A percentile compares a stretch with the other conserved stretches of the same genome.
These are phyloP conservation scores for Corythucha ciliata DNA, from an alignment of 2,888 invertebrate species.

Conservation along the genomic window DNA sequence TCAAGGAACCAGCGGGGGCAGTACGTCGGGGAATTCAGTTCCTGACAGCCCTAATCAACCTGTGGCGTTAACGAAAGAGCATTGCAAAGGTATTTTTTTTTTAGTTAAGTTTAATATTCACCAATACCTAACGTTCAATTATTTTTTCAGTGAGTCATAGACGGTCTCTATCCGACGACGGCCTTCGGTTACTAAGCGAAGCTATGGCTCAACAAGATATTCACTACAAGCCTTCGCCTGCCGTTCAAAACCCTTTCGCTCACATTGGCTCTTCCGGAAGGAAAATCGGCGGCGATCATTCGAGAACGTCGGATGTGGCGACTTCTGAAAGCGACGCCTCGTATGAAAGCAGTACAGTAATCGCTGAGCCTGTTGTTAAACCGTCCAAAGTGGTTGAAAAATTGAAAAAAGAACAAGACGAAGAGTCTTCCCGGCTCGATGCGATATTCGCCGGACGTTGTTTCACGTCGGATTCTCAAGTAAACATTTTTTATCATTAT, in stretches of 20 bases:
- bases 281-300: conserved; percentile 20
- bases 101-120: background rate
- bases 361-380: conserved; percentile 34
- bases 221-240: conserved; percentile 54
- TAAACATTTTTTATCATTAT: background rate
- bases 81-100: too few relatives aligned
- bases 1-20: too few relatives aligned
- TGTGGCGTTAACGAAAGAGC: too few relatives aligned
- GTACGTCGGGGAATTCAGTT: too few relatives aligned
- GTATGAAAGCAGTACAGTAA: conserved; percentile 26
- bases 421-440: conserved; percentile 22
- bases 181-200: conserved; percentile 62
- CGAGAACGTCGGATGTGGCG: conserved; percentile 24
- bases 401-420: conserved; percentile 7
- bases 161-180: conserved; percentile 64
- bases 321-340: conserved; percentile 23
- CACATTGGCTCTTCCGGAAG: conserved; percentile 22
- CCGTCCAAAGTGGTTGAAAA: conserved; percentile 32
- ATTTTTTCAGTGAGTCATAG: conserved; percentile 51
- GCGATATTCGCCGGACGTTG: conserved; percentile 27
- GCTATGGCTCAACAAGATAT: conserved; percentile 78
- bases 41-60: too few relatives aligned
- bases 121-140: too few relatives aligned
- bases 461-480: conserved; percentile 25
- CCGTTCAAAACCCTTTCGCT: conserved; percentile 60